Evolutionary conservation across 2,888 invertebrate species (phyloP).

Genomic region (Tuta absoluta): DNA sequence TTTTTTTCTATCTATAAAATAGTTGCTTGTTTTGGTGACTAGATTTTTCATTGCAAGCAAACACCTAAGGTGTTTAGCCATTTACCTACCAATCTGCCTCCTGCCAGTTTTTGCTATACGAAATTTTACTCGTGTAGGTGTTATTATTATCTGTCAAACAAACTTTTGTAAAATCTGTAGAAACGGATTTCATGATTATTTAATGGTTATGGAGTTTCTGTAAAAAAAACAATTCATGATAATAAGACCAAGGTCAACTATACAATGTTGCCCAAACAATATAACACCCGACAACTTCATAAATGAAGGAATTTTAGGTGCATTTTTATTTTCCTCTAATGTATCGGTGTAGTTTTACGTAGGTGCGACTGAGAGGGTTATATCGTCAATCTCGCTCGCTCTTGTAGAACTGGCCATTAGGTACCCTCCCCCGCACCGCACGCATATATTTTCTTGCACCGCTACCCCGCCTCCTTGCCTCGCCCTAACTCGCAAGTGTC

Average conservation of each 20-base stretch:
- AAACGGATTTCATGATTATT: not conserved
- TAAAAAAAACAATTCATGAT: not conserved
- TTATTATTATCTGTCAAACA: no score
- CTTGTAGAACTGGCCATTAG: constrained; percentile 36
- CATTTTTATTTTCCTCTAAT: constrained; percentile 70
- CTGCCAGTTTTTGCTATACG: no score
- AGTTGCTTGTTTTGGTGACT: not conserved
- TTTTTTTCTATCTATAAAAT: not conserved
- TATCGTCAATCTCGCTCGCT: constrained; percentile 45
- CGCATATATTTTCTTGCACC: constrained; percentile 66
- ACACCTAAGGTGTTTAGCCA: no score
- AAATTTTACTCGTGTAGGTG: no score
- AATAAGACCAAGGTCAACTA: constrained; percentile 17
- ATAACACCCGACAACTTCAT: constrained; percentile 50
- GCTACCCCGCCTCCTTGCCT: constrained; percentile 73
- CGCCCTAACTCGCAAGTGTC: constrained; percentile 61
- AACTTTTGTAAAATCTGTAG: not conserved
- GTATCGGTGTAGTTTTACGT: constrained; percentile 60
- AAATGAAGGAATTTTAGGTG: constrained; percentile 62
- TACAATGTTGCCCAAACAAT: constrained; percentile 40
- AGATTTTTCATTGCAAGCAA: not conserved
- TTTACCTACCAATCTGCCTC: no score
- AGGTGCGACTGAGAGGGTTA: constrained; percentile 43
- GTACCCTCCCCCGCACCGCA: constrained; percentile 47
- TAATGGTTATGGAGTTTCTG: not conserved